Conservation (phyloP, 2,888 invertebrate genomes). For the Tenodera sinensis region DNA sequence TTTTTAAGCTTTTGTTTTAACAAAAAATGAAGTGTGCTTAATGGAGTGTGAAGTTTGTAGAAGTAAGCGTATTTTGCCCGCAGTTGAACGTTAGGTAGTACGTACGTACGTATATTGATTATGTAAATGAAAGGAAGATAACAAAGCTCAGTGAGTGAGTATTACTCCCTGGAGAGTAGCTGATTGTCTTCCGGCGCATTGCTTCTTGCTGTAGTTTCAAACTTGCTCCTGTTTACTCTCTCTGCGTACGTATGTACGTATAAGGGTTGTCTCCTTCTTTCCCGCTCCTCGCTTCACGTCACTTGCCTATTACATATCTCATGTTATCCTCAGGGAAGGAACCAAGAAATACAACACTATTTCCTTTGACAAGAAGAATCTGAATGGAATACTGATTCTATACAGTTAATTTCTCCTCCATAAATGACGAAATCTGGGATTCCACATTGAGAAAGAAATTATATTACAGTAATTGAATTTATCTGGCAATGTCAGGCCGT, state of each 20-base stretch:
- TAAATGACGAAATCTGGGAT: no score
- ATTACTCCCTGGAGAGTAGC: not conserved
- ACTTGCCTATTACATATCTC: not conserved
- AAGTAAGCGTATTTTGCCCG: not conserved
- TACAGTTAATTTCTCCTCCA: no score
- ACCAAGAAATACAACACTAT: no score
- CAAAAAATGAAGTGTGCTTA: not conserved
- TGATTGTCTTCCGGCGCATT: not conserved
- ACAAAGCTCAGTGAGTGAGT: not conserved
- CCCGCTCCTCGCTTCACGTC: not conserved
- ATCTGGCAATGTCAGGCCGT: no score
- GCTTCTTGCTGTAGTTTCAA: not conserved
- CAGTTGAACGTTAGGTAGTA: not conserved
- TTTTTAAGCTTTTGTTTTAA: no score
- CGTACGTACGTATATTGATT: not conserved
- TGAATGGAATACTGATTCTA: no score
- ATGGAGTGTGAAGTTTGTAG: not conserved
- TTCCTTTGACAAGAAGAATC: no score
- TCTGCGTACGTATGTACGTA: no score
- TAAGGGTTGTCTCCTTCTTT: not conserved
- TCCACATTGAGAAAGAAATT: no score
- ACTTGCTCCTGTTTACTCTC: not conserved
- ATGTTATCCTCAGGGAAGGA: not conserved
- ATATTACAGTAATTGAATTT: no score
- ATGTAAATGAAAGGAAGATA: not conserved